These are phyloP conservation scores for Ochropleura plecta DNA, from an alignment of 2,888 invertebrate genomes.

Conservation along the genomic window DNA sequence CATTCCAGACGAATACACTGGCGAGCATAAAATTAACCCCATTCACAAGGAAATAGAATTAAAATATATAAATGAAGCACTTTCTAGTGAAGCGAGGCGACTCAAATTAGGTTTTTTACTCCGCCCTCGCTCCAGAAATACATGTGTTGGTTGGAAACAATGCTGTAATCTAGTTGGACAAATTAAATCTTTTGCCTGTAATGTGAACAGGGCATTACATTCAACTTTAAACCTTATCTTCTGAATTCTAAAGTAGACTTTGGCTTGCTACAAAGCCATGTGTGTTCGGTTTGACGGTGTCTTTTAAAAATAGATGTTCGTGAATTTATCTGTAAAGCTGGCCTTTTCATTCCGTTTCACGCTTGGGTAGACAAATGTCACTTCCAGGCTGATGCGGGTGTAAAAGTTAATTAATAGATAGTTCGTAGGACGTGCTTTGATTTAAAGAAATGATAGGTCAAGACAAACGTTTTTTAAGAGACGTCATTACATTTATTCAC, in stretches of 20 bases:
- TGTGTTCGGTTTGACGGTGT: conserved; percentile 45
- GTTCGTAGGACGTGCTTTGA: neutral
- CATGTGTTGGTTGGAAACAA: conserved; percentile 77
- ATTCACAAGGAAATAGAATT: conserved; percentile 77
- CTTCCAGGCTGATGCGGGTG: conserved; percentile 40
- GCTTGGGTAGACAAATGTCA: conserved; percentile 48
- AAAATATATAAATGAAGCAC: conserved; percentile 67
- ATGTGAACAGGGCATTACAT: conserved; percentile 42
- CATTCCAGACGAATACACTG: conserved; percentile 65
- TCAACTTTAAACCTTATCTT: conserved; percentile 21
- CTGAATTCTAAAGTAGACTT: neutral
- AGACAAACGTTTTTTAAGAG: neutral
- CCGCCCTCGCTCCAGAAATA: conserved; percentile 64
- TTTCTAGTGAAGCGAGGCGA: conserved; percentile 62
- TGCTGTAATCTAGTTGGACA: conserved; percentile 76
- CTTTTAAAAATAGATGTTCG: conserved; percentile 61
- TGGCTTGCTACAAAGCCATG: conserved; percentile 4
- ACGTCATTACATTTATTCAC: neutral
- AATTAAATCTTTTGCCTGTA: conserved; percentile 75
- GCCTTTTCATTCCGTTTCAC: conserved; percentile 49
- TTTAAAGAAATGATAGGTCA: neutral
- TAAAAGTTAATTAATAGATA: conserved; percentile 24
- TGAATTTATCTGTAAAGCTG: conserved; percentile 51
- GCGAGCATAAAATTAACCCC: conserved; percentile 74
- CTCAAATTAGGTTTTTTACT: conserved; percentile 79